Base-by-base conservation (phyloP, 2,113 vertebrate genomes). In the Cervus canadensis region DNA sequence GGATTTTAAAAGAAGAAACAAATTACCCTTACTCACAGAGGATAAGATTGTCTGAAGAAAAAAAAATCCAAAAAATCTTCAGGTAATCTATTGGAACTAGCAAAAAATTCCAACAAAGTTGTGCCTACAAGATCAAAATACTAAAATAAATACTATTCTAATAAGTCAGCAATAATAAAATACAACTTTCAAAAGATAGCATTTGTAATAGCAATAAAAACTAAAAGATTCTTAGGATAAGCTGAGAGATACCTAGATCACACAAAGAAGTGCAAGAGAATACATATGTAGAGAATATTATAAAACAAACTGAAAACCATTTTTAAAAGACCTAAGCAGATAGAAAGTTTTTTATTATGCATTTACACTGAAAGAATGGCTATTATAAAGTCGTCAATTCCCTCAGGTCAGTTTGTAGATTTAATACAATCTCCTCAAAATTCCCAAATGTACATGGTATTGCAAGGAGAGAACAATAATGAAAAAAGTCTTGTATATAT, bases 91-190 rank as follows among this genome's bases (percentile, higher is more conserved):
- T 6, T 87, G 60, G 45, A 90, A 91, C 30, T 48, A 93, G 40
- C 40, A 64, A 74, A 88, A 90, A 81, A 45, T 10, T 60, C 67
- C n/a, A 82, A 54, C 59, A 81, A 90, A 74, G 7, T 81, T 86
- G 30, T 74, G 36, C 81, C 28, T 64, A 83, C 13, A 50, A 88
- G 45, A 94, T 62, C 33, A 45, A 74, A 40, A 92, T 88, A 60
- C 17, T 95, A 87, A 94, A 86, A 57, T 76, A 74, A 83, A n/a
- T 71, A 40, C 84, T 94, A 82, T 78, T 48, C n/a, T 57, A 94
- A 60, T 92, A 88, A 84, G 52, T 85, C 33, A 94, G n/a, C 56
- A 91, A 94, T 52, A 60, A 92, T 88, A 88, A 88, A 92, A 84
- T 67, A 64, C 10, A 89, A 57, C n/a, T 50, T 87, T 48, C 71